Conservation (phyloP, 2,113 vertebrate genomes). For the Spilogale gracilis region DNA sequence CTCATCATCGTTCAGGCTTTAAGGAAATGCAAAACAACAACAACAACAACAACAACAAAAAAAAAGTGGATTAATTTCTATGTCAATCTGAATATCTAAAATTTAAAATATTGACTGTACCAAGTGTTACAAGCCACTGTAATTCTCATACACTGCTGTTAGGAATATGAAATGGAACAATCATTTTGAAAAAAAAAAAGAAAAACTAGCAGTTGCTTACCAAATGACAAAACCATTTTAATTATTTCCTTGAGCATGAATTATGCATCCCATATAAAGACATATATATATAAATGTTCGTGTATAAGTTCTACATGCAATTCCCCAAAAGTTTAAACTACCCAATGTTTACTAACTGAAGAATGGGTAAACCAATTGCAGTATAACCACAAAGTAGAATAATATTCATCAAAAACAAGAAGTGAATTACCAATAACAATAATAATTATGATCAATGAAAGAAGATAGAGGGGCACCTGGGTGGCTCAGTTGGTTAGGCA, state of each 20-base stretch:
- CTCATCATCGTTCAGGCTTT: not conserved
- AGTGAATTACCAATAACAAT: not conserved
- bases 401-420: not conserved
- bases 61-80: not conserved
- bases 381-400: not conserved
- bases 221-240: not conserved
- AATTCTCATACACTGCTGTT: not conserved
- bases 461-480: not conserved
- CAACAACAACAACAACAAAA: not conserved
- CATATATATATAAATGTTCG: not conserved
- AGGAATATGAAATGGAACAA: not conserved
- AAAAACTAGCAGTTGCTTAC: not conserved
- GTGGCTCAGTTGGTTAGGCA: too few relatives aligned
- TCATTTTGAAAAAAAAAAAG: not conserved
- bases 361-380: not conserved
- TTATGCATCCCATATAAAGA: not conserved
- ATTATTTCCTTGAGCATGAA: not conserved
- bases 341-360: not conserved
- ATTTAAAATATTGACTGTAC: not conserved
- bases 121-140: not conserved
- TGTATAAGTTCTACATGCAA: not conserved
- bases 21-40: not conserved
- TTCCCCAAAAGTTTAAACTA: not conserved
- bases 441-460: not conserved
- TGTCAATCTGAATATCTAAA: not conserved